A percentile compares a stretch with the other conserved stretches of the same genome.
These are phyloP conservation scores for Miniopterus natalensis DNA, from an alignment of 2,113 vertebrate species.

Conservation along the genomic window DNA sequence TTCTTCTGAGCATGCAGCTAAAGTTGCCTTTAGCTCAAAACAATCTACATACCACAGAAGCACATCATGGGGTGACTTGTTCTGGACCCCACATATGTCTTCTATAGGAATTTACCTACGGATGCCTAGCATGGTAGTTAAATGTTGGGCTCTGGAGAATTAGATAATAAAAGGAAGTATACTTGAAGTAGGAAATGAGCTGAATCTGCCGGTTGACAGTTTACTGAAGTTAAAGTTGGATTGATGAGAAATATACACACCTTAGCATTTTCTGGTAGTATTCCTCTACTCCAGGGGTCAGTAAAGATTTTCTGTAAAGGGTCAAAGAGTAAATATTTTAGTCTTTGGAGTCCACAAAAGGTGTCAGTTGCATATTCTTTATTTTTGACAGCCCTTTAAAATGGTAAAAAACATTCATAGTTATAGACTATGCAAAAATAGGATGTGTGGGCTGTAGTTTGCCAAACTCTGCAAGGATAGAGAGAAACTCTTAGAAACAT, in stretches of 20 bases:
- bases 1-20: neutral
- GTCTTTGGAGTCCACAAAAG: neutral
- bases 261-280: slow-evolving; percentile 13
- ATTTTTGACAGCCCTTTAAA: neutral
- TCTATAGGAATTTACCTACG: neutral
- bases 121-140: neutral
- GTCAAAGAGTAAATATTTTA: neutral
- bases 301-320: neutral
- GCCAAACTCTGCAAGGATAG: neutral
- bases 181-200: neutral
- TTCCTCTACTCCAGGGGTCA: neutral
- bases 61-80: neutral
- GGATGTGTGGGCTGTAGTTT: neutral
- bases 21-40: neutral
- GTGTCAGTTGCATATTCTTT: neutral
- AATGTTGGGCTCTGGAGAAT: neutral
- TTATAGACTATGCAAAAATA: neutral
- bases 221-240: neutral
- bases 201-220: neutral
- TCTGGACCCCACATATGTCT: neutral
- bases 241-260: slow-evolving; percentile 15
- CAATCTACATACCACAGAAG: neutral
- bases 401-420: neutral
- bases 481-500: slow-evolving; percentile 38
- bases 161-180: neutral